Evolutionary conservation across 2,113 vertebrate genomes (phyloP), one percentile per base, ranked within the genome.

Genomic region (Rhinolophus sinicus): DNA sequence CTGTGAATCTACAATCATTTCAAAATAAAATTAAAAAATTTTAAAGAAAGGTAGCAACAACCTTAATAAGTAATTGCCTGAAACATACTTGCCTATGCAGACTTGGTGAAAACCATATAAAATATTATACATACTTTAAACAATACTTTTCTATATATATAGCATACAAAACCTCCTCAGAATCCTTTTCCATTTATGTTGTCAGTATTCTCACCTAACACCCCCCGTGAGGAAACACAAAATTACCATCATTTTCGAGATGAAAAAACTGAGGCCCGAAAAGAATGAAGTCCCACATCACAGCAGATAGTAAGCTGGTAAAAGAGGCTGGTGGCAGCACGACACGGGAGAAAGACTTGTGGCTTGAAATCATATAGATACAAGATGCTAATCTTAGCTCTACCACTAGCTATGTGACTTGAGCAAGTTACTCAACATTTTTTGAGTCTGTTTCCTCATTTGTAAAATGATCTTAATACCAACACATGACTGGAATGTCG

Each of bases 161-260:
- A 93, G 15, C 44, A 93, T 38, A 93, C 11, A 88, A 91, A 70
- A 80, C 33, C 60, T 93, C 64, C 24, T 54, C 14, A 86, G 72
- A 82, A 82, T 90, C 52, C n/a, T 95, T 95, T 69, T 80, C 93
- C 26, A 50, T 83, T 86, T 56, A 80, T 83, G 35, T 85, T 95
- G 93, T 93, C 35, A 60, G 16, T 65, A 64, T 87, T 93, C 54
- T 94, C 26, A 22, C 40, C 40, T 40, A 90, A 90, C 6, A 77
- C 67, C 72, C 8, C 18, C 19, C 38, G 75, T 8, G 10, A 90
- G 52, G 11, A 84, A 82, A 83, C 83, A 78, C 47, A 95, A 28
- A 92, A 90, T 64, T 92, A 92, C 3, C 19, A 18, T 95, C 58
- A 85, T 73, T 70, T 87, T 54, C 78, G 22, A 95, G 38, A 78